Evolutionary conservation across 2,797 vertebrate genomes (phyloP), one percentile per base, ranked within the genome.

Genomic region (Percopsis omiscomaycus): DNA sequence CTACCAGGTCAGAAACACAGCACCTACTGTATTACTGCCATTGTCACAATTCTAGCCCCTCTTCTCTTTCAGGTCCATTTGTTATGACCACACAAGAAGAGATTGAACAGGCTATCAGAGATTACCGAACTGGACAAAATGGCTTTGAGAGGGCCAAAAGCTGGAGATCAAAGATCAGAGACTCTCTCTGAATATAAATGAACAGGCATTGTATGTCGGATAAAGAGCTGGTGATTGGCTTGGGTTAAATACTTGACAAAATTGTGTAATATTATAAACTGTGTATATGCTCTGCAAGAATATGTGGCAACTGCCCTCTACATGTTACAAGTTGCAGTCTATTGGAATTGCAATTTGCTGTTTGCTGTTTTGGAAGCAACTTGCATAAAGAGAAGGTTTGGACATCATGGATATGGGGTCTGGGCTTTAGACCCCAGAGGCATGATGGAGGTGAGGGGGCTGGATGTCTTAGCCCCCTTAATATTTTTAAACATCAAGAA

Each of bases 31-130:
- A 3, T 14, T 5, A 10, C 29, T 68, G 4, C 73, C 15, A 3
- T 59, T 44, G 28, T 45, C 42, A 61, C 48, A 11, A 1, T 16
- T 28, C 3, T 10, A 0, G 29, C 1, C 55, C 27, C 22, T 79
- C 64, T 29, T 77, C 16, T 75, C n/a, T 62, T 82, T 15, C 79
- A 93, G 90, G 91, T 81, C 89, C 78, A 0, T 95, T 96, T 84
- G 93, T 94, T 59, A 94, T 94, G 93, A 96, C 85, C 77, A 91
- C 91, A 66, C 81, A 86, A 53, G 89, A 94, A 62, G 90, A 96
- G 89, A 94, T 95, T 81, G 59, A 61, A 11, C 67, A 94, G 72
- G 76, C 89, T 29, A 81, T 94, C 66, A 68, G 77, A 8, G 93
- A 92, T 82, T 94, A 89, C 79, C 85, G 74, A 73, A 88, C 69